Percentiles rank a stretch among this genome's conserved stretches.
Conservation (phyloP, 2,888 invertebrate species). For the Allolobophora icterica region DNA sequence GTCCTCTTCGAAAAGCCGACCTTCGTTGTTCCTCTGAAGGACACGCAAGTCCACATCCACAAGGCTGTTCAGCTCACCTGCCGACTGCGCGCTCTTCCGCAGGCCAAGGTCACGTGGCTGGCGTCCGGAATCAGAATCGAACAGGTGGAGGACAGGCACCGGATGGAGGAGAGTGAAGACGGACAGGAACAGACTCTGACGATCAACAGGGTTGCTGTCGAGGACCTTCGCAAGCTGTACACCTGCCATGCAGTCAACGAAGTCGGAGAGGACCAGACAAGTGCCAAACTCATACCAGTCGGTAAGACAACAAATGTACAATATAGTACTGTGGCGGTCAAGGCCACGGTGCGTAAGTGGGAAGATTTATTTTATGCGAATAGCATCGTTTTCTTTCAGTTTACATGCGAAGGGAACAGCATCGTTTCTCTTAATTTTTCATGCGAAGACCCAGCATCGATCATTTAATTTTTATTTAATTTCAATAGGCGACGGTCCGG, state of each 20-base stretch:
- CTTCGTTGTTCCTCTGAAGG: conserved; percentile 56
- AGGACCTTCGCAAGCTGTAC: conserved; percentile 57
- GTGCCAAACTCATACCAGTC: conserved; percentile 58
- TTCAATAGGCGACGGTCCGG: no score
- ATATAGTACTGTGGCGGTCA: no score
- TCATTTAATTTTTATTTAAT: no score
- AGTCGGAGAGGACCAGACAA: conserved; percentile 57
- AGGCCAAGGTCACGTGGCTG: conserved; percentile 59
- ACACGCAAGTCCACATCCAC: conserved; percentile 51
- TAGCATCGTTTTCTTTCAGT: no score
- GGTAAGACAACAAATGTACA: conserved; percentile 52
- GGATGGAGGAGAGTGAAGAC: conserved; percentile 51
- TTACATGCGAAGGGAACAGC: no score
- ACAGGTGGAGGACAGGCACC: conserved; percentile 55
- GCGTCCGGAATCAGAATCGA: conserved; percentile 53
- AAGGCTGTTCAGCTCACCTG: conserved; percentile 56
- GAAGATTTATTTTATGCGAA: no score
- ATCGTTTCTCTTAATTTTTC: no score
- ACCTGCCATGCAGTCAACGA: conserved; percentile 60
- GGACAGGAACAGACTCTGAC: conserved; percentile 49
- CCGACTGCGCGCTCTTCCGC: conserved; percentile 58
- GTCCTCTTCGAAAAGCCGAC: conserved; percentile 57
- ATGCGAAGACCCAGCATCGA: no score
- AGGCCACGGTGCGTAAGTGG: no score
- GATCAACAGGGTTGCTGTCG: conserved; percentile 54